Percentiles rank a stretch among this genome's conserved stretches.
Conservation (phyloP, 2,888 invertebrate genomes). For the Volucella zonaria region DNA sequence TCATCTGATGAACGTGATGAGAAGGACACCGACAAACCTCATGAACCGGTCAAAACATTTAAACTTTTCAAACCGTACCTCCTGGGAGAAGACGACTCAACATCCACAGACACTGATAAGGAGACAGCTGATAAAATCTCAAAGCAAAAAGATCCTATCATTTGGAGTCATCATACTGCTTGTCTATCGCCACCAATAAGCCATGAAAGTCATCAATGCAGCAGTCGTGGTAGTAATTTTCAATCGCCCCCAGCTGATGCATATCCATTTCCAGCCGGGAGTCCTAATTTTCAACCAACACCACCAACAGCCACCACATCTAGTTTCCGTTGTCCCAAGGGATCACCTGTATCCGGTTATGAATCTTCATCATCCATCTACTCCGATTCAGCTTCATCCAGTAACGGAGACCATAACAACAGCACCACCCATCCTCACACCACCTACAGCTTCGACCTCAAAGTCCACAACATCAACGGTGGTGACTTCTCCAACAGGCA, state of each 20-base stretch:
- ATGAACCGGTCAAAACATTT: conserved; percentile 83
- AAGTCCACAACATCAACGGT: conserved; percentile 84
- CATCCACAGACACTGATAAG: conserved; percentile 74
- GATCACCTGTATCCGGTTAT: conserved; percentile 82
- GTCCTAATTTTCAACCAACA: conserved; percentile 79
- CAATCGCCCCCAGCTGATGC: conserved; percentile 76
- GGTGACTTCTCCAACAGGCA: conserved; percentile 84
- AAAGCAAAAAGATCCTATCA: conserved; percentile 79
- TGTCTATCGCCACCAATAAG: conserved; percentile 75
- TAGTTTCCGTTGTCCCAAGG: conserved; percentile 82
- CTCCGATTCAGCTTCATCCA: conserved; percentile 79
- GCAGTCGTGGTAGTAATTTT: conserved; percentile 76
- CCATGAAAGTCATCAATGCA: conserved; percentile 60
- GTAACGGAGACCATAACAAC: conserved; percentile 64
- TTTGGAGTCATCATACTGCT: conserved; percentile 80
- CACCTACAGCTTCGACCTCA: conserved; percentile 84
- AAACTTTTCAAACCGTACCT: conserved; percentile 91
- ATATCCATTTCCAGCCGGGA: conserved; percentile 79
- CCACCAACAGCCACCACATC: conserved; percentile 78
- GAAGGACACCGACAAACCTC: conserved; percentile 44
- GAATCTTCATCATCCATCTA: conserved; percentile 82
- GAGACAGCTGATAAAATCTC: conserved; percentile 58
- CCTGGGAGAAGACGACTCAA: conserved; percentile 85
- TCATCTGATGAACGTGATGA: conserved; percentile 48
- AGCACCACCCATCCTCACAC: conserved; percentile 40